phyloP scores from a whole-genome alignment of 2,888 invertebrate genomes.

The Tipula helvola region DNA sequence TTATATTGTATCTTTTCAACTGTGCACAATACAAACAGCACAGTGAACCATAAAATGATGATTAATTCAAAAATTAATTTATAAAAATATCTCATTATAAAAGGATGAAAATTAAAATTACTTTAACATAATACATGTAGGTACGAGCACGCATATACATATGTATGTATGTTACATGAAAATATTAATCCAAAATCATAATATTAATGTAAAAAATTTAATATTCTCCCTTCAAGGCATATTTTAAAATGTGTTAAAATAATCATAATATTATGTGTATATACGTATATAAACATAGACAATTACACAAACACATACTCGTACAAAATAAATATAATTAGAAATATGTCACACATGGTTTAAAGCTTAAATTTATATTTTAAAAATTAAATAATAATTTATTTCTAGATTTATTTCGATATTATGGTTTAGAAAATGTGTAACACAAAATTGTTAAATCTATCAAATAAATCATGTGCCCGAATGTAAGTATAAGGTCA shows the following conservation, averaged over 20 bases:
- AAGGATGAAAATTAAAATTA: constrained; percentile 4
- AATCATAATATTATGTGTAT: background rate
- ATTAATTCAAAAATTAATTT: constrained; percentile 4
- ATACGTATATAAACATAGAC: background rate
- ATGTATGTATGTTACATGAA: background rate
- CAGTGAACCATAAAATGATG: background rate
- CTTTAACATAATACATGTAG: background rate
- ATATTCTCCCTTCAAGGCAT: background rate
- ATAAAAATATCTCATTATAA: background rate
- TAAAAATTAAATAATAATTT: background rate
- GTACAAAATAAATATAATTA: background rate
- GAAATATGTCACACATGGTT: constrained; percentile 4
- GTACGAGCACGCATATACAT: background rate
- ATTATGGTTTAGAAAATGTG: background rate
- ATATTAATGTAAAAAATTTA: background rate
- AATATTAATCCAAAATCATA: background rate
- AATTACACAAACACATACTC: background rate
- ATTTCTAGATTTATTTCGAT: background rate
- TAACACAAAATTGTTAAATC: background rate
- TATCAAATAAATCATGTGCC: background rate
- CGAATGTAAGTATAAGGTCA: background rate
- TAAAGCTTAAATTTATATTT: background rate
- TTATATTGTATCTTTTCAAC: background rate
- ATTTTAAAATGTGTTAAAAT: constrained; percentile 4
- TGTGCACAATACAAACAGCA: background rate